Percentiles rank a stretch among this genome's conserved stretches.
These are phyloP conservation scores for Kryptolebias marmoratus DNA, from an alignment of 2,113 vertebrate genomes.

Conservation along the genomic window DNA sequence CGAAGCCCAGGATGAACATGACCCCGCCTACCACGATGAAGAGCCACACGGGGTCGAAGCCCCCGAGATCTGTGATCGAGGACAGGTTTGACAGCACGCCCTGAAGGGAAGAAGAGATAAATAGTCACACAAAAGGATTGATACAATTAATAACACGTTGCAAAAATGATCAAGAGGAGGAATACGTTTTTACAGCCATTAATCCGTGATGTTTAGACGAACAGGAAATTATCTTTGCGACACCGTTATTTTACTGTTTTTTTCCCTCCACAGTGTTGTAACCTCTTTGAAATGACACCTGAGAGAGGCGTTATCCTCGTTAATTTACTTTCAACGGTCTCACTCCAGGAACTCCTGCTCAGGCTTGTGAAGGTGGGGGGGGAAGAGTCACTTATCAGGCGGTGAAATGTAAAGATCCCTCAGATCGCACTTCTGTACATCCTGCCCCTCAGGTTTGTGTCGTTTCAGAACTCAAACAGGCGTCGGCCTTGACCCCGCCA, in stretches of 20 bases:
- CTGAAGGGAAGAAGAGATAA: slow-evolving; percentile 66
- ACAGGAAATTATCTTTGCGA: too few species aligned
- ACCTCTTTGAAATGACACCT: too few species aligned
- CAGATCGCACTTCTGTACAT: slow-evolving; percentile 17
- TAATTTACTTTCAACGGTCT: too few species aligned
- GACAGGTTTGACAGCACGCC: slow-evolving; percentile 92
- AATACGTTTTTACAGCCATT: not conserved
- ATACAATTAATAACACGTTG: not conserved
- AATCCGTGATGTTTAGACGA: not conserved
- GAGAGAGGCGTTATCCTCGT: too few species aligned
- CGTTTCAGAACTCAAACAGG: too few species aligned
- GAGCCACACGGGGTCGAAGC: slow-evolving; percentile 93
- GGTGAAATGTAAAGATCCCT: slow-evolving; percentile 6
- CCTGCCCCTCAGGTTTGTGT: slow-evolving; percentile 8
- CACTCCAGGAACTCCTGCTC: not conserved
- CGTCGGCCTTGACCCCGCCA: too few species aligned
- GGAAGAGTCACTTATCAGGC: not conserved
- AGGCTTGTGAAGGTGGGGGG: not conserved
- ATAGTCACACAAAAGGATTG: slow-evolving; percentile 14
- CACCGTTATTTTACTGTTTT: too few species aligned
- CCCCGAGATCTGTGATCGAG: slow-evolving; percentile 90
- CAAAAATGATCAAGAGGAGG: slow-evolving; percentile 2
- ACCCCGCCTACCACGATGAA: slow-evolving; percentile 90
- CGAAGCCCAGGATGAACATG: slow-evolving; percentile 93
- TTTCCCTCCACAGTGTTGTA: too few species aligned